Conservation (phyloP, 1,140 invertebrate species). For the Parasteatoda tepidariorum region DNA sequence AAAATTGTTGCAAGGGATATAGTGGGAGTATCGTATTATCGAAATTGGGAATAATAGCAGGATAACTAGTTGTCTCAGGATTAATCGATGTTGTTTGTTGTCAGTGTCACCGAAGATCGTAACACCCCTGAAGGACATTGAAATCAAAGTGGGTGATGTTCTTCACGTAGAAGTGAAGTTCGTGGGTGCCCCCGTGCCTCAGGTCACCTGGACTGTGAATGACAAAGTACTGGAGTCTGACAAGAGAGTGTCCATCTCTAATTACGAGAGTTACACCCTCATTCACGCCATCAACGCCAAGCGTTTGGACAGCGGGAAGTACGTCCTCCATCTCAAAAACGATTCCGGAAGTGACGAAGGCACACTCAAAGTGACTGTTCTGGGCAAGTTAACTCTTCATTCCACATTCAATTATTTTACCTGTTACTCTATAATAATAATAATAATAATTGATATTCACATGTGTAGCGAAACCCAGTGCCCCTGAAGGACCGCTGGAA, state of each 20-base stretch:
- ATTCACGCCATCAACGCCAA: conserved; percentile 90
- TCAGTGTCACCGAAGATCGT: conserved; percentile 91
- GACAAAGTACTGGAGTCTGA: conserved; percentile 79
- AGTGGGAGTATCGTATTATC: too few relatives aligned
- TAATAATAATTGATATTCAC: conserved; percentile 68
- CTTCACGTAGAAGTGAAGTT: conserved; percentile 93
- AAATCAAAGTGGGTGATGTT: conserved; percentile 91
- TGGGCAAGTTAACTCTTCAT: conserved; percentile 70
- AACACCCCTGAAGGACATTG: conserved; percentile 86
- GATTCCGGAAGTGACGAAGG: conserved; percentile 90
- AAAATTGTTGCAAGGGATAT: too few relatives aligned
- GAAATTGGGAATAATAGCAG: too few relatives aligned
- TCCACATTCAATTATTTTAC: too few relatives aligned
- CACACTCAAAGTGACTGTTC: conserved; percentile 86
- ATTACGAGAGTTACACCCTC: conserved; percentile 80
- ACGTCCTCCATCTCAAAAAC: conserved; percentile 92
- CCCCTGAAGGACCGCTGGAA: conserved; percentile 92
- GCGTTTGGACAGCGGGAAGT: conserved; percentile 90
- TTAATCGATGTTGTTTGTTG: too few relatives aligned
- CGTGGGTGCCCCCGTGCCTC: conserved; percentile 88
- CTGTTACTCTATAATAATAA: too few relatives aligned
- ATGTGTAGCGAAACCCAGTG: conserved; percentile 78
- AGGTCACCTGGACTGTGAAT: conserved; percentile 85
- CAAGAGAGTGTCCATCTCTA: conserved; percentile 80
- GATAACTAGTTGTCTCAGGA: too few relatives aligned